phyloP scores from a whole-genome alignment of 2,888 invertebrate species.

The Monoplex corrugatus region DNA sequence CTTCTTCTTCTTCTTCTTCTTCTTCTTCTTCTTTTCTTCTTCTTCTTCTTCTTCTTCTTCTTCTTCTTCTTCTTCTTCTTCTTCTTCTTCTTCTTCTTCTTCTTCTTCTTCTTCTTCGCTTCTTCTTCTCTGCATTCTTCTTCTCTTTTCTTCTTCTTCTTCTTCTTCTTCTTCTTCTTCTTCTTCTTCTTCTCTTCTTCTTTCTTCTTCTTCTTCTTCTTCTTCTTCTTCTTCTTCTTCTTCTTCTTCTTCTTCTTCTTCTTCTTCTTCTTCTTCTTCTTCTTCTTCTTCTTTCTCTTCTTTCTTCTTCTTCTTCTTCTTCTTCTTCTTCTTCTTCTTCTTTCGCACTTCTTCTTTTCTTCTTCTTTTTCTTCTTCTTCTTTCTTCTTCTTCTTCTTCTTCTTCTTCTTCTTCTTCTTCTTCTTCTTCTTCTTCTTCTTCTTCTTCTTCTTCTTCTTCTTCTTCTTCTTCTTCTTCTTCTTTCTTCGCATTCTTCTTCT shows the following conservation, averaged over 20 bases:
- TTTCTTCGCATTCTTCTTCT: not conserved
- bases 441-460: not conserved
- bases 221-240: not conserved
- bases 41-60: not conserved
- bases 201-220: not conserved
- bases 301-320: not conserved
- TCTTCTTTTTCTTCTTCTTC: not conserved
- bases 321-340: not conserved
- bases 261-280: too few species aligned
- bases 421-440: not conserved
- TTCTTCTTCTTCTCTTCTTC: not conserved
- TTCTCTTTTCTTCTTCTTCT: not conserved
- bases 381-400: not conserved
- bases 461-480: not conserved
- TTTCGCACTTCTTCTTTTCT: not conserved
- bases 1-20: slow-evolving; percentile 11
- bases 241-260: not conserved
- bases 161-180: too few species aligned
- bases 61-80: too few species aligned
- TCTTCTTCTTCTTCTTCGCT: too few species aligned
- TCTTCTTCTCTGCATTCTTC: not conserved
- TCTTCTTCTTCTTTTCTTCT: not conserved
- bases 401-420: not conserved
- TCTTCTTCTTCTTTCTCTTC: too few species aligned
- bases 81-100: too few species aligned